Evolutionary conservation across 1,140 invertebrate genomes (phyloP).

Genomic region (Drosophila navojoa): DNA sequence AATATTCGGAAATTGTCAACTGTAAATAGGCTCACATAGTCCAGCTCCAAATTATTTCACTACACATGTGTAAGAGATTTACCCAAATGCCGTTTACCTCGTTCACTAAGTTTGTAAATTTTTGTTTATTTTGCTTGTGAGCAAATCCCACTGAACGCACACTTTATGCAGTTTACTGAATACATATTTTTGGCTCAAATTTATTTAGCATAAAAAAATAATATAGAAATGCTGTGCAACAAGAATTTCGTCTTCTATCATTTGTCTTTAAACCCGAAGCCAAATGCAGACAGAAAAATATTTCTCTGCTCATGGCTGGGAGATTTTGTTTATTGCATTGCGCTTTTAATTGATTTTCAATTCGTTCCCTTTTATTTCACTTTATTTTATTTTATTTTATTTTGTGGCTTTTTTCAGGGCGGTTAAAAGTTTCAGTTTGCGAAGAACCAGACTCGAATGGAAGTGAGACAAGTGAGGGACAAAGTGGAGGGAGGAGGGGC

Average conservation of each 20-base stretch:
- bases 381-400: neutral
- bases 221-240: neutral
- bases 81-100: neutral
- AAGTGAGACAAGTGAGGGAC: too few relatives aligned
- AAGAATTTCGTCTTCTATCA: slow-evolving; percentile 1
- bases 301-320: too few relatives aligned
- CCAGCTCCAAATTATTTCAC: neutral
- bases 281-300: too few relatives aligned
- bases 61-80: slow-evolving; percentile 14
- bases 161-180: slow-evolving; percentile 29
- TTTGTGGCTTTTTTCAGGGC: neutral
- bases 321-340: slow-evolving; percentile 14
- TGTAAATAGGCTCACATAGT: slow-evolving; percentile 18
- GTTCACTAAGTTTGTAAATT: slow-evolving; percentile 35
- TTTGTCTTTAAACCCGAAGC: too few relatives aligned
- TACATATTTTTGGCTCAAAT: slow-evolving; percentile 25
- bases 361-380: neutral
- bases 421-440: too few relatives aligned
- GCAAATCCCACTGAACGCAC: slow-evolving; percentile 61
- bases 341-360: slow-evolving; percentile 36
- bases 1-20: neutral
- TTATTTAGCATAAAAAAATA: slow-evolving; percentile 14
- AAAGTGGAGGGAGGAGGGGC: too few relatives aligned
- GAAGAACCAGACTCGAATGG: too few relatives aligned
- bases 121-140: slow-evolving; percentile 39